These are phyloP conservation scores for Bombus sibiricus DNA, from an alignment of 1,140 invertebrate genomes.

Conservation along the genomic window DNA sequence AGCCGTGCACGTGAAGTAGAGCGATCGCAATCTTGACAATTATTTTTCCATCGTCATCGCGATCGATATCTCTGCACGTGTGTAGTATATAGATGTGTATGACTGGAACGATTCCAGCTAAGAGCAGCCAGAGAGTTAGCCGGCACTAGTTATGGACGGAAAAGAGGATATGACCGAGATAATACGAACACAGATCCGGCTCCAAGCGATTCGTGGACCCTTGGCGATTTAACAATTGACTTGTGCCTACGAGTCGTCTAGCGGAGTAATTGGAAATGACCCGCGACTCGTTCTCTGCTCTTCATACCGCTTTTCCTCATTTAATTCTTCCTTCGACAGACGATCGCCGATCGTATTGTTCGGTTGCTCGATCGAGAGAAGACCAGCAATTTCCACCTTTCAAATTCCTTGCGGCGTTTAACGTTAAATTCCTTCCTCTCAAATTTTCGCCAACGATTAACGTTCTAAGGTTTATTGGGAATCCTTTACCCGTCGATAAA, in stretches of 20 bases:
- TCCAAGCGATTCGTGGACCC: slow-evolving; percentile 57
- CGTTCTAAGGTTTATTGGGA: no score
- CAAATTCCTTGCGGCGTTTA: no score
- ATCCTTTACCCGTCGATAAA: no score
- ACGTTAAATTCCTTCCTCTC: no score
- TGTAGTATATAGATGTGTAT: slow-evolving; percentile 7
- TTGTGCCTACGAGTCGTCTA: slow-evolving; percentile 52
- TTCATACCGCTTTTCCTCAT: background rate
- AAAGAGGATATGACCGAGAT: slow-evolving; percentile 71
- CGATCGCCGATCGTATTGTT: background rate
- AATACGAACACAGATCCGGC: slow-evolving; percentile 54
- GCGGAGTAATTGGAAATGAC: slow-evolving; percentile 50
- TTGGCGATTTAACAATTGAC: slow-evolving; percentile 73
- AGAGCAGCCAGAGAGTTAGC: slow-evolving; percentile 42
- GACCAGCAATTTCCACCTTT: background rate
- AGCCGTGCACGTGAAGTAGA: slow-evolving; percentile 4
- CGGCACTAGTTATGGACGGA: slow-evolving; percentile 50
- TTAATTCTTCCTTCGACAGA: background rate
- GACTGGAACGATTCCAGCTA: slow-evolving; percentile 43
- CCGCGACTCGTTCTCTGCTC: no score
- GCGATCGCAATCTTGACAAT: slow-evolving; percentile 42
- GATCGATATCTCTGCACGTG: slow-evolving; percentile 49
- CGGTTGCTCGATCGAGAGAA: background rate
- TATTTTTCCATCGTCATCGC: slow-evolving; percentile 45
- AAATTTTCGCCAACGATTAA: no score